Base-by-base conservation (phyloP, 2,888 invertebrate species). In the Cetonia aurata region DNA sequence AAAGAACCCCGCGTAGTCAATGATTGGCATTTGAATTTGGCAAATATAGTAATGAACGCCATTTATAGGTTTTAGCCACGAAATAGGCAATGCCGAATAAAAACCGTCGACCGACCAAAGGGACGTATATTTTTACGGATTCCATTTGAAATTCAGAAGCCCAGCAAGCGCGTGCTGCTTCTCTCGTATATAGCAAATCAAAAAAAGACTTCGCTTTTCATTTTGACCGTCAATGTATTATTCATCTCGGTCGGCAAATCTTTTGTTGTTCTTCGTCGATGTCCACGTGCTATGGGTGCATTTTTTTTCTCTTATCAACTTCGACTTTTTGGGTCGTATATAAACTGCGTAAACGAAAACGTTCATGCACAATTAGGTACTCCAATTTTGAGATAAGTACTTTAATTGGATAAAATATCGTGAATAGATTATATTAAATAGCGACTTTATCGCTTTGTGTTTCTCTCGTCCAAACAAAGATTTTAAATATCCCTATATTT, bases 1-100 rank as follows among this genome's bases (percentile, higher is more conserved):
- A 15, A 33, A 19, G 6, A 69, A 48, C 65, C 60, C 46, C 59
- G 68, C 67, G 46, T 69, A 74, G 74, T 72, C 73, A 69, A 72
- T 78, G 78, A 78, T 79, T 80, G 79, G 79, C 79, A 79, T 80
- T 80, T 79, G 79, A 80, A 80, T 80, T 80, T 80, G 79, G 79
- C 79, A 78, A 80, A 79, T 77, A 76, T 74, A 75, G 78, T 76
- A 78, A 79, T 77, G 79, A 80, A 75, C 73, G 74, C 81, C 81
- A 80, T 81, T 78, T 81, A 80, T 77, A 79, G 81, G 73, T 78
- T 77, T 79, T 75, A 75, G 75, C 74, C 74, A 77, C 79, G 73
- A 76, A 78, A 79, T 78, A 76, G 78, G 78, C 73, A 76, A 74
- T 74, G 73, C 68, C 4, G 8, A 1, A 37, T 8, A 37, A 37